Percentiles rank a stretch among this genome's conserved stretches.
Conservation (phyloP, 2,888 invertebrate genomes). For the Tetragonisca angustula region DNA sequence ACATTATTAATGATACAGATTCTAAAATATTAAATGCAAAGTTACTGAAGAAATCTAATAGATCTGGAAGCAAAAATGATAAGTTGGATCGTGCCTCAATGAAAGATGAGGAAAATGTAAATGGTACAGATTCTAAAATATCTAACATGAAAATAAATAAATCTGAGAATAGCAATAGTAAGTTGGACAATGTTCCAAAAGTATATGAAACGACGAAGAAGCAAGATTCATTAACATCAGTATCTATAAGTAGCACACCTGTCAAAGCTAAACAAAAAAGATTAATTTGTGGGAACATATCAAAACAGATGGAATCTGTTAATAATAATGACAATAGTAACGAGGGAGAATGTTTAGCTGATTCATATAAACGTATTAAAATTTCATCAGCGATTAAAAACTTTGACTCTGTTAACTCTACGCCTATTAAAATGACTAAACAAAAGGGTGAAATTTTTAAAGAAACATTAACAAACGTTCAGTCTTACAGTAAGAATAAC, state of each 20-base stretch:
- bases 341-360: neutral
- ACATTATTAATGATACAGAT: slow-evolving; percentile 11
- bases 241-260: neutral
- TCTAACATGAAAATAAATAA: slow-evolving; percentile 17
- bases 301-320: neutral
- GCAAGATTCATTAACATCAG: neutral
- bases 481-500: neutral
- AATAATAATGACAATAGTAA: neutral
- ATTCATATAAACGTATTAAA: slow-evolving; percentile 24
- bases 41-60: slow-evolving; percentile 30
- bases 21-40: slow-evolving; percentile 23
- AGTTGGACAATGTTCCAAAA: neutral
- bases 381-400: neutral
- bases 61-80: slow-evolving; percentile 1
- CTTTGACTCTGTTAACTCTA: neutral
- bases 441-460: neutral
- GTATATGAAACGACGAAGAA: neutral
- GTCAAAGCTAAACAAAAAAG: slow-evolving; percentile 11
- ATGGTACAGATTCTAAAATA: slow-evolving; percentile 4
- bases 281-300: neutral
- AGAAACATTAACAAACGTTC: neutral
- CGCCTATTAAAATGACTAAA: neutral
- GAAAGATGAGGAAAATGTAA: slow-evolving; percentile 20
- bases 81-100: neutral
- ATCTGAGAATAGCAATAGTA: neutral